Percentiles rank a stretch among this genome's conserved stretches.
Evolutionary conservation across 2,113 vertebrate genomes (phyloP).

Genomic region (Tragelaphus buxtoni): DNA sequence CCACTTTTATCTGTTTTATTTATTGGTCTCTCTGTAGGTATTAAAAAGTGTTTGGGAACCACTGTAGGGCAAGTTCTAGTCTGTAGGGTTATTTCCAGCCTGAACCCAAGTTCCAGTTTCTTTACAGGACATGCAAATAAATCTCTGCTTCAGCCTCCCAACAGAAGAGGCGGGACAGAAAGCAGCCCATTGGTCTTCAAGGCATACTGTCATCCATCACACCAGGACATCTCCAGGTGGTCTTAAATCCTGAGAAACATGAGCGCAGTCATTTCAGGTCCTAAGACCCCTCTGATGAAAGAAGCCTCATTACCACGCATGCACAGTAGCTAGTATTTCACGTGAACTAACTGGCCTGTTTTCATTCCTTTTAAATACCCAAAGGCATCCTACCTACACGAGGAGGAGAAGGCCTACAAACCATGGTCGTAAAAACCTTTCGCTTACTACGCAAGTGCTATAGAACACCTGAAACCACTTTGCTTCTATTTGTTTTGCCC

Average conservation of each 20-base stretch:
- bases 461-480: conserved; percentile 75
- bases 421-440: conserved; percentile 47
- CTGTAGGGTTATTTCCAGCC: not conserved
- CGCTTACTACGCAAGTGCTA: conserved; percentile 51
- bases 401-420: conserved; percentile 42
- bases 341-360: conserved; percentile 18
- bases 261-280: not conserved
- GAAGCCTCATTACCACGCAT: conserved; percentile 9
- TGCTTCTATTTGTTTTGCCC: conserved; percentile 71
- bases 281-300: conserved; percentile 42
- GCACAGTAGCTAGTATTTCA: conserved; percentile 47
- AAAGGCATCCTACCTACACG: not conserved
- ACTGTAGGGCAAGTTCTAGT: not conserved
- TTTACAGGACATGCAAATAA: conserved; percentile 19
- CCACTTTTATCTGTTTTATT: conserved; percentile 2
- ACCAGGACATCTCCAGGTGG: not conserved
- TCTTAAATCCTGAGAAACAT: conserved; percentile 11
- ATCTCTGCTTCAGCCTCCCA: conserved; percentile 6
- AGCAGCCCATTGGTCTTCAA: conserved; percentile 3
- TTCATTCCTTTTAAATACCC: conserved; percentile 45
- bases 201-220: not conserved
- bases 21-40: not conserved
- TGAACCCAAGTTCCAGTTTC: conserved; percentile 3
- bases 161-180: not conserved
- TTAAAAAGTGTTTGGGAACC: conserved; percentile 18